Evolutionary conservation across 2,888 invertebrate species (phyloP), one percentile per base, ranked within the genome.

Genomic region (Leptinotarsa juncta): DNA sequence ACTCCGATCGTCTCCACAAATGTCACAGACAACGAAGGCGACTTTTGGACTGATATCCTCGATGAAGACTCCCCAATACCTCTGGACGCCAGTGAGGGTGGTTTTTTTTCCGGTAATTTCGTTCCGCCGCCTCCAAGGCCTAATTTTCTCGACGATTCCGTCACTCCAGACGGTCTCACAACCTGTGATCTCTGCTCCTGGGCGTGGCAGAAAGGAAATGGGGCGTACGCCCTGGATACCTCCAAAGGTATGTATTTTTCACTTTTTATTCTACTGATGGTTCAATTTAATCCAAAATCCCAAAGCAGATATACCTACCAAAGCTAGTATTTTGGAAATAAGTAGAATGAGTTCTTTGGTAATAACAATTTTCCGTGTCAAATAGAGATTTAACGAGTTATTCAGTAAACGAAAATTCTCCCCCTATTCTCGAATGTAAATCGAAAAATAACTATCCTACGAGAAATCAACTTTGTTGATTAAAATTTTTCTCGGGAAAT

Each of bases 141-240:
- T 71, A 90, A 92, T 67, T 92, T 91, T 85, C 89, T 93, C 79
- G 92, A 93, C 84, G 92, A 92, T 79, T 89, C 89, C 79, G 90
- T 90, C 81, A 89, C 90, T 80, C 90, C 92, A 76, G 93, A 93
- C 87, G 93, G 93, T 76, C 90, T 93, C 80, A 93, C 93, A 83
- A 93, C 93, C 85, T 93, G 93, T 88, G 93, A 93, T 88, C 90
- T 93, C 81, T 93, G 93, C 87, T 90, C 93, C 81, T 93, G 93
- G 93, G 93, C 93, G 82, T 91, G 92, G 90, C 91, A 91, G 84
- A 89, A 89, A 48, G 74, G 67, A 14, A 73, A 73, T 12, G 74
- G 74, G 48, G 82, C 80, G 65, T 83, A 84, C 69, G 78, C 82
- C 88, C 87, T 90, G 79, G 92, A 92, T 82, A 90, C 90, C 79